Base-by-base conservation (phyloP, 2,888 invertebrate species). In the Troilus luridus region DNA sequence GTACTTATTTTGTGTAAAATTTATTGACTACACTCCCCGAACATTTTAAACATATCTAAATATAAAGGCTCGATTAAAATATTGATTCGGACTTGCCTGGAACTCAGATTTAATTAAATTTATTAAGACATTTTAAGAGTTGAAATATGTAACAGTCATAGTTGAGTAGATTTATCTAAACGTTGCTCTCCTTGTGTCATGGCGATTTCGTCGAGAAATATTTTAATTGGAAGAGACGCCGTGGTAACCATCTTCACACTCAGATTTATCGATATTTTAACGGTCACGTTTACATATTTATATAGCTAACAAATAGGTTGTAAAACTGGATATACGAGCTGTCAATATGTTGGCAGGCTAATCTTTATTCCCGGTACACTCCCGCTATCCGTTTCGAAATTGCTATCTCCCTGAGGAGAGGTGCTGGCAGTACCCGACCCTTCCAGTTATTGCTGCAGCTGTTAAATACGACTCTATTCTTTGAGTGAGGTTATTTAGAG, bases 291-390 rank as follows among this genome's bases (percentile, higher is more conserved):
- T 85, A 85, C 85, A 85, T 85, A 54, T 85, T 85, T 85, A 85
- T 58, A 58, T 85, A 54, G n/a, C 85, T 56, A 56, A 85, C 56
- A 85, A 85, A 85, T 85, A 85, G 54, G 85, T 85, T 56, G 85
- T 85, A 85, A 85, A 58, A 85, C 56, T 56, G 85, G 54, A 85
- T 56, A 85, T 85, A 85, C 85, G 85, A 85, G 54, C 85, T 58
- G 85, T 85, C 85, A 85, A 85, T 85, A 85, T 58, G 85, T 85
- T 85, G 85, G 56, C 85, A 56, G n/a, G 56, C 85, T 85, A 85
- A 85, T 85, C 85, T 54, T 58, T 85, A 85, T 85, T 85, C 85
- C 85, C 12, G 56, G 56, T 58, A 56, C 85, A 21, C 56, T 58
- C 56, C n/a, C 56, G n/a, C 85, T 56, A n/a, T 85, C 85, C 85